Base-by-base conservation (phyloP, 1,140 invertebrate genomes). In the Papilio polytes region DNA sequence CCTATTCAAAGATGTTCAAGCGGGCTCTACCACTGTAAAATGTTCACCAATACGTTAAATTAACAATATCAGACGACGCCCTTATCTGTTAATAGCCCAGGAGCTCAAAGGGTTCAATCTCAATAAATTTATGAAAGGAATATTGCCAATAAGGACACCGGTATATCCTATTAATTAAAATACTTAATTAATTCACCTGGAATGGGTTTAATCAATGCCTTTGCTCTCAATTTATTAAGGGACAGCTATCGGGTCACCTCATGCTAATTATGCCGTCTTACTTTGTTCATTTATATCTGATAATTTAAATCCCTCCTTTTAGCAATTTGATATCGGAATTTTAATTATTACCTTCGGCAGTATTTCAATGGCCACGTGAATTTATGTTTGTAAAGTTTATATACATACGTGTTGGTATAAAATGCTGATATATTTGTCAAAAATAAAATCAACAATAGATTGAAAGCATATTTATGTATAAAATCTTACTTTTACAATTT, bases 71-170 rank as follows among this genome's bases (percentile, higher is more conserved):
- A 83, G 79, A 46, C 70, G 56, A 80, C 22, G 81, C 82, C 84
- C 89, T 91, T 92, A 93, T 92, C 92, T 91, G 77, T 81, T 87
- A 89, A 90, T 89, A 89, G 88, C 87, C 84, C 79, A 82, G 84
- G 26, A 78, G 31, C 85, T 91, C 91, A 88, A 92, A 92, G 90
- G 92, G 90, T 87, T 87, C 88, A 87, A 90, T 94, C 93, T 94
- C 92, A 93, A 94, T 94, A 94, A 94, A 94, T 94, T 94, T 92
- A 92, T 92, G 92, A 94, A 94, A 94, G 92, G 92, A 92, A 91
- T 94, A 94, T 94, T 92, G 92, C 88, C 93, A 94, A 94, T 94
- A 94, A 92, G 92, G 92, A 90, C 85, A 89, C 92, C 90, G 89
- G 91, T 83, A 92, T 91, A 93, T 93, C 90, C 91, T 94, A 94